Base-by-base conservation (phyloP, 2,113 vertebrate species). In the Ptyas mucosa region DNA sequence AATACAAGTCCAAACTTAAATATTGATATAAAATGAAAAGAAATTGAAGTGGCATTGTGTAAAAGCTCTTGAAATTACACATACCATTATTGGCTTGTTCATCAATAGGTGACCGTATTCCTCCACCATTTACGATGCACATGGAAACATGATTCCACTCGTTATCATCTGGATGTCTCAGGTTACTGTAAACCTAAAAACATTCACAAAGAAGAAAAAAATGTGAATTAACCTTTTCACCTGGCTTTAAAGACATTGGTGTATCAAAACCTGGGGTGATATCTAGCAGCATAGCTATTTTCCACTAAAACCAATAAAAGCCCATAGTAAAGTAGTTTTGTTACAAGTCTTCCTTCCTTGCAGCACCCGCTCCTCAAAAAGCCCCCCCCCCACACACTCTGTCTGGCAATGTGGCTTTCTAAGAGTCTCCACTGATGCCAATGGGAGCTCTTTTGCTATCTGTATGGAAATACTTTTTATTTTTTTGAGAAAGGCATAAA, bases 131-230 rank as follows among this genome's bases (percentile, higher is more conserved):
- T 24, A 98, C 55, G 95, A 99, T 97, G 97, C 98, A 98, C 96
- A 98, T 97, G 18, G 98, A 98, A 89, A 99, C 98, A 0, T 99
- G 98, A 97, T 98, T 99, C 99, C 99, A 99, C 3, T 96, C 97
- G 26, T 91, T 85, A 0, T 96, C 97, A 86, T 98, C 97, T 0
- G 98, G 94, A 64, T 34, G 95, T 87, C 97, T 85, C 0, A 99
- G 94, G 58, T 98, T 98, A 96, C 98, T 98, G 94, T 98, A 96
- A 81, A 99, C 97, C 99, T 99, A 87, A 49, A 81, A 97, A 96
- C 18, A 92, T 26, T 5, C 87, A 64, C 58, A 88, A 24, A 93
- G 69, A 53, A 95, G 52, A 90, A 94, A 89, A 0, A 11, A 34
- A 58, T 20, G 75, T 81, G 18, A 81, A 39, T 21, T 39, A 43